Base-by-base conservation (phyloP, 2,888 invertebrate genomes). In the Brachyopa scutellaris region DNA sequence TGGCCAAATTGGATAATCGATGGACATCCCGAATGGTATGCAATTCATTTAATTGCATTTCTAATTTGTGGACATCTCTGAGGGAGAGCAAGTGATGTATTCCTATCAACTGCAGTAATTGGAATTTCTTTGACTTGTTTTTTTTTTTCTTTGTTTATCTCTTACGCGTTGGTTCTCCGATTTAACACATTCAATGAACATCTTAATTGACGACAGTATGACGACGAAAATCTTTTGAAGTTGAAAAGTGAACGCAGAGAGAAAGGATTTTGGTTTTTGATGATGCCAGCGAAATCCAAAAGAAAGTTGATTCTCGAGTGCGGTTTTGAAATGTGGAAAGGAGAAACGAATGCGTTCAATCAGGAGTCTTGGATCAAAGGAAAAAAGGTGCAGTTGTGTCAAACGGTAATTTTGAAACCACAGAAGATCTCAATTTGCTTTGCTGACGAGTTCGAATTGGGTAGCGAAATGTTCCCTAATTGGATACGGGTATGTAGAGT, bases 41-140 rank as follows among this genome's bases (percentile, higher is more conserved):
- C 77, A 82, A 82, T 82, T 77, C 70, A 82, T 45, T 82, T 82
- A 82, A 82, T 82, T 82, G 82, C 82, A 77, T 77, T 77, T 77
- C 77, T 76, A 82, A 82, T 77, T 82, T 77, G 76, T 55, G 82
- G 59, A 64, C 70, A 66, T 70, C 69, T 64, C 69, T 51, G 69
- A 64, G 13, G 49, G 42, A 23, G 45, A 38, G 62, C 61, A 49
- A 70, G 69, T 76, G 76, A 80, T 66, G 62, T 76, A 53, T 69
- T 64, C 57, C 36, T 42, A 42, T 74, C 57, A 51, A 51, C 29
- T 51, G 74, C 62, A 74, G 55, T 64, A 74, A 69, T 74, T 69
- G 33, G 8, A 36, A 33, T 55, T 74, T 36, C 23, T 47, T 62
- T 57, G 8, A 11, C 7, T n/a, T 38, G 29, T 38, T 69, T 66